Percentiles rank a stretch among this genome's conserved stretches.
Conservation (phyloP, 2,888 invertebrate species). For the Vannuccia rotundouncinata region DNA sequence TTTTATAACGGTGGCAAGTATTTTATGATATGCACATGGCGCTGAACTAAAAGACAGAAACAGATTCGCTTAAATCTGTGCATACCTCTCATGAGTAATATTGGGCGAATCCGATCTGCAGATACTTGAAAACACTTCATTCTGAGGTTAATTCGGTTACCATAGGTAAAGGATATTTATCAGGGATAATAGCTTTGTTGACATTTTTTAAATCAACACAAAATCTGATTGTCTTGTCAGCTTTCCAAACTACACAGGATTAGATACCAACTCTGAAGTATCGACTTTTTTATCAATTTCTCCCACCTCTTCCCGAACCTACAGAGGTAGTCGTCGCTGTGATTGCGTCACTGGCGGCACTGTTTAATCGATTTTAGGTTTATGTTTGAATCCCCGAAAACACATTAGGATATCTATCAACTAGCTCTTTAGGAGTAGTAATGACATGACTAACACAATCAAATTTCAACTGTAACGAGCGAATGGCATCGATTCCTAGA, state of each 20-base stretch:
- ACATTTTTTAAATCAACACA: background rate
- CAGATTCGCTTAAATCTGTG: slow-evolving; percentile 4
- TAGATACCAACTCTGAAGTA: background rate
- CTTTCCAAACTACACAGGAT: background rate
- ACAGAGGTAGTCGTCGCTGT: slow-evolving; percentile 4
- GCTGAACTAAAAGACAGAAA: background rate
- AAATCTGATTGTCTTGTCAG: background rate
- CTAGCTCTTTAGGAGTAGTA: background rate
- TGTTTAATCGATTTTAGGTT: background rate
- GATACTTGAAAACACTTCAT: background rate
- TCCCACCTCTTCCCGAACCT: background rate
- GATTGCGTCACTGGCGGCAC: slow-evolving; percentile 19
- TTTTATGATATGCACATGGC: background rate
- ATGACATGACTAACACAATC: background rate
- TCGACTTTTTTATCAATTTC: background rate
- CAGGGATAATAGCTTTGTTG: background rate
- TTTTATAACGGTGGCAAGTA: background rate
- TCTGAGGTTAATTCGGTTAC: slow-evolving; percentile 5
- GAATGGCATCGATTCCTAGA: slow-evolving; percentile 15
- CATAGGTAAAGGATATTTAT: background rate
- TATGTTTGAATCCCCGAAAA: background rate
- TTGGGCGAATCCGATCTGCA: background rate
- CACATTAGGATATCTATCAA: background rate
- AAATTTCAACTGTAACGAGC: slow-evolving; percentile 2
- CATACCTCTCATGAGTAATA: background rate